Evolutionary conservation across 2,888 invertebrate species (phyloP), one percentile per base, ranked within the genome.

Genomic region (Epistrophe grossulariae): DNA sequence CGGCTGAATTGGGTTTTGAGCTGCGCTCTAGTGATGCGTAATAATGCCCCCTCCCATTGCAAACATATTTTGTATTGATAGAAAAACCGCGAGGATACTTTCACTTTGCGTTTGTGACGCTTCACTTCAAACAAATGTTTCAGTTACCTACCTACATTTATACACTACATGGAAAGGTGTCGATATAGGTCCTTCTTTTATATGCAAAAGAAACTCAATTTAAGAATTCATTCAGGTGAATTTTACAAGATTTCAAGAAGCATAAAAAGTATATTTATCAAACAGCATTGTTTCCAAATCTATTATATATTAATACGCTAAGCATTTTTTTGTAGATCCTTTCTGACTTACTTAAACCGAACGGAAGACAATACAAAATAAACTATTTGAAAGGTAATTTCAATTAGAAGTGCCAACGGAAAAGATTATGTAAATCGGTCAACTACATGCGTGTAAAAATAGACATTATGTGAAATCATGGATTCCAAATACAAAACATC

Each of bases 21-120:
- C 11, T 64, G 70, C 57, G 70, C 57, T 79, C 73, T 59, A 76
- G 50, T 84, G 84, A 76, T 79, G 84, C 79, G 84, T 76, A 76
- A 76, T 74, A 76, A 59, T 66, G 70, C 38, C 70, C 5, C 68
- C 4, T 57, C 19, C 57, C 76, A 4, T 17, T 9, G 17, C n/a
- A 48, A 48, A n/a, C 17, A 24, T 15, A 28, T 52, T 24, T 24
- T 8, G 52, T 28, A 52, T 28, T 71, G 50, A 73, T 45, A 68
- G 31, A 48, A 74, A 79, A 83, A 64, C 70, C 60, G 73, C 40
- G 74, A 59, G 70, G 50, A 74, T 60, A 72, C 62, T 66, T 52
- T 59, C 45, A 50, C 64, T 66, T 77, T 48, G 77, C 82, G 8
- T 70, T 55, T 55, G 55, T 55, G 38, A 55, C 28, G 70, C 38